Evolutionary conservation across 2,113 vertebrate genomes (phyloP).

Genomic region (Embiotoca jacksoni): DNA sequence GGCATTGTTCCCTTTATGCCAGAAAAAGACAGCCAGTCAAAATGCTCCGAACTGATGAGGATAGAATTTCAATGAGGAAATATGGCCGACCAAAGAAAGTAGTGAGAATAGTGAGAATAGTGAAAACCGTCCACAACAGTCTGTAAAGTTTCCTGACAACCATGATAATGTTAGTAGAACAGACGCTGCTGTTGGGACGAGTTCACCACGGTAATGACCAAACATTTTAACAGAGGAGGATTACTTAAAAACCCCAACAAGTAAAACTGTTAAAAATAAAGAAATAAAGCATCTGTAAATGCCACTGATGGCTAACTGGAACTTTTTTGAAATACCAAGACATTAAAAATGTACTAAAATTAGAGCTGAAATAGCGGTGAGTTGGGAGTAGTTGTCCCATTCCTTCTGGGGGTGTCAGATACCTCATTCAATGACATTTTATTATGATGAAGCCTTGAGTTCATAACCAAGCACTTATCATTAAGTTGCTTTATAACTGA

Average conservation of each 20-base stretch:
- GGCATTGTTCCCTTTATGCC: no score
- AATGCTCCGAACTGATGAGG: no score
- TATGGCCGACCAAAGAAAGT: no score
- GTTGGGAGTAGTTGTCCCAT: background rate
- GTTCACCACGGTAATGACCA: background rate
- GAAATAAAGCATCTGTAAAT: background rate
- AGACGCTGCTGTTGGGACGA: background rate
- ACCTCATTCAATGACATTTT: conserved; percentile 2
- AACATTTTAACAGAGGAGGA: background rate
- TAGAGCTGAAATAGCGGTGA: background rate
- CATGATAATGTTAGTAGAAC: background rate
- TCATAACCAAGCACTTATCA: background rate
- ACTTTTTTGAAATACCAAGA: background rate
- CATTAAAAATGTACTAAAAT: background rate
- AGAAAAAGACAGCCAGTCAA: no score
- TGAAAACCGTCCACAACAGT: no score
- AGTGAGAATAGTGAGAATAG: no score
- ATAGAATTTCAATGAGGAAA: no score
- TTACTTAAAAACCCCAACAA: background rate
- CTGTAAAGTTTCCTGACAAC: background rate
- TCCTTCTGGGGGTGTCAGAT: background rate
- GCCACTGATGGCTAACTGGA: background rate
- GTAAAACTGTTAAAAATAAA: conserved; percentile 2
- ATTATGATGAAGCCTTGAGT: background rate
- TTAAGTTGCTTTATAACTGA: background rate